Conservation (phyloP, 2,797 vertebrate genomes). For the Geotria australis region DNA sequence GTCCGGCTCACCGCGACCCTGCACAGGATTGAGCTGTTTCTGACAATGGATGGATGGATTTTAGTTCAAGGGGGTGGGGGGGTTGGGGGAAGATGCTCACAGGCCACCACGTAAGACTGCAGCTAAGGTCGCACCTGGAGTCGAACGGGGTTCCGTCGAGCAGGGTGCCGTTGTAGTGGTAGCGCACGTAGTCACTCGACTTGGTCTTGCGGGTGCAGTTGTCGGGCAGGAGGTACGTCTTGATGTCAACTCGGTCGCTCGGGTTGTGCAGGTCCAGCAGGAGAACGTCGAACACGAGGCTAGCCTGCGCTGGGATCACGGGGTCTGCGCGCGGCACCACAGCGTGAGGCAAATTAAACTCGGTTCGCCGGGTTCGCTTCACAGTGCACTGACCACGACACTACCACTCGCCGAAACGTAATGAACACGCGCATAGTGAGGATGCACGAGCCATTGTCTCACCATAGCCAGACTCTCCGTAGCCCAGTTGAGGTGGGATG, state of each 20-base stretch:
- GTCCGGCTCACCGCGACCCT: too few species aligned
- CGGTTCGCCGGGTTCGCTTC: too few species aligned
- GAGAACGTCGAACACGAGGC: conserved; percentile 61
- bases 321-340: conserved; percentile 21
- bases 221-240: conserved; percentile 27
- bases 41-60: too few species aligned
- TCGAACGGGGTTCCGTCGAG: conserved; percentile 72
- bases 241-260: conserved; percentile 41
- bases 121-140: conserved; percentile 35
- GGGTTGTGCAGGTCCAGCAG: conserved; percentile 86
- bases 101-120: neutral
- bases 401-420: too few species aligned
- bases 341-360: too few species aligned
- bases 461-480: conserved; percentile 85
- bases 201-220: conserved; percentile 32
- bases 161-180: conserved; percentile 80
- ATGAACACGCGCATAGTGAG: too few species aligned
- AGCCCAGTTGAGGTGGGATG: conserved; percentile 62
- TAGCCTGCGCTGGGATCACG: conserved; percentile 82
- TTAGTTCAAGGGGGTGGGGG: too few species aligned
- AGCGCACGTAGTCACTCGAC: conserved; percentile 57
- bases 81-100: too few species aligned
- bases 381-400: too few species aligned
- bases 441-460: conserved; percentile 3
- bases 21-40: too few species aligned